Evolutionary conservation across 2,113 vertebrate genomes (phyloP).

Genomic region (Stigmatopora argus): DNA sequence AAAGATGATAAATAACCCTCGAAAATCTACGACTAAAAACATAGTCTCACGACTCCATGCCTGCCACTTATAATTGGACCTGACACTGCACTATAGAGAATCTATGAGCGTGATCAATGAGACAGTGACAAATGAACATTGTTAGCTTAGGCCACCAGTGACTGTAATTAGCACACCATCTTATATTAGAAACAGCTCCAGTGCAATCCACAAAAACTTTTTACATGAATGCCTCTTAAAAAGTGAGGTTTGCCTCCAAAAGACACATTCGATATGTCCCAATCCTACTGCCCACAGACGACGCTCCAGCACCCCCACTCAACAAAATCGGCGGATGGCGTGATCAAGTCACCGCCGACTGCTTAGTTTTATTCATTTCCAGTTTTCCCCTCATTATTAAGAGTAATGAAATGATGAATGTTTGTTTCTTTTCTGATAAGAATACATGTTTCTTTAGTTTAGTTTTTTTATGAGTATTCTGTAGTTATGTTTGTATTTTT

Average conservation of each 20-base stretch:
- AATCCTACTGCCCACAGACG: too few relatives aligned
- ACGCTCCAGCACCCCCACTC: too few relatives aligned
- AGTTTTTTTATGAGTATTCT: not conserved
- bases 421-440: not conserved
- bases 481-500: not conserved
- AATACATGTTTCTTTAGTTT: not conserved
- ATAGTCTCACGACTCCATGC: not conserved
- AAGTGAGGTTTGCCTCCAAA: not conserved
- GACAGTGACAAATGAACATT: slow-evolving; percentile 8
- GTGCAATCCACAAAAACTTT: not conserved
- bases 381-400: not conserved
- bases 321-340: too few relatives aligned
- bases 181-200: not conserved
- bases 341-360: too few relatives aligned
- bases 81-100: slow-evolving; percentile 31
- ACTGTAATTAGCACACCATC: not conserved
- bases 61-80: slow-evolving; percentile 19
- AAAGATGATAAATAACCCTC: too few relatives aligned
- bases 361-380: too few relatives aligned
- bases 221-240: not conserved
- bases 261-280: too few relatives aligned
- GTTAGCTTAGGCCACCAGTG: not conserved
- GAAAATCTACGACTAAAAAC: not conserved
- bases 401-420: too few relatives aligned
- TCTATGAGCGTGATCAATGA: slow-evolving; percentile 31